Percentiles rank a stretch among this genome's conserved stretches.
phyloP scores from a whole-genome alignment of 2,113 vertebrate genomes.

The Strix aluco region DNA sequence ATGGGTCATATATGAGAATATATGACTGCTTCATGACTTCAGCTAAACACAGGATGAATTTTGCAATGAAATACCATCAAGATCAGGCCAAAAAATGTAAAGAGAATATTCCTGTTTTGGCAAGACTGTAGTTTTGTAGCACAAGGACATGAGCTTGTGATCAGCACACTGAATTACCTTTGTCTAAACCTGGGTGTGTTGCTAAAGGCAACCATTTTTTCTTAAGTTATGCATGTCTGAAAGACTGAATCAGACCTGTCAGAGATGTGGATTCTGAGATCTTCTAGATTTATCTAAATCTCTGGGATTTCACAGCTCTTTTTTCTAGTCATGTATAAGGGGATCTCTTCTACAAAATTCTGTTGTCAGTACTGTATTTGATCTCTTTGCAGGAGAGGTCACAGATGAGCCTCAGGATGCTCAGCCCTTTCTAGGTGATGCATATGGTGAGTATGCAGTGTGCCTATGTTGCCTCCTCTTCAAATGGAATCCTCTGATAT shows the following conservation, averaged over 20 bases:
- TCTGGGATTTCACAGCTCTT: background rate
- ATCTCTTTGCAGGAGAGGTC: background rate
- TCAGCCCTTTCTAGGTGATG: background rate
- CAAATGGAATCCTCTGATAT: background rate
- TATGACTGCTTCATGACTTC: background rate
- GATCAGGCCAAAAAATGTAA: background rate
- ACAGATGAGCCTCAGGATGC: background rate
- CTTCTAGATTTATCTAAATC: background rate
- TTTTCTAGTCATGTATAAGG: background rate
- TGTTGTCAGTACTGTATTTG: background rate
- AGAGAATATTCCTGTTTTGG: background rate
- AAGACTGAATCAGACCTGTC: background rate
- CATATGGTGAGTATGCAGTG: background rate
- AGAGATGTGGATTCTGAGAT: background rate
- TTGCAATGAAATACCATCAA: background rate
- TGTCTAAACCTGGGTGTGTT: background rate
- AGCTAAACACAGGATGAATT: background rate
- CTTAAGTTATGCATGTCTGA: background rate
- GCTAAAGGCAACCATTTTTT: slow-evolving; percentile 5
- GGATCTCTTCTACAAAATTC: background rate
- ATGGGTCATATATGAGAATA: background rate
- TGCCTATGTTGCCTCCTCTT: background rate
- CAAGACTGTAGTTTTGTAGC: background rate
- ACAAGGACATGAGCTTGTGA: background rate
- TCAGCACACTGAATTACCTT: background rate